These are phyloP conservation scores for Athalia cordata DNA, from an alignment of 2,888 invertebrate species.

Conservation along the genomic window DNA sequence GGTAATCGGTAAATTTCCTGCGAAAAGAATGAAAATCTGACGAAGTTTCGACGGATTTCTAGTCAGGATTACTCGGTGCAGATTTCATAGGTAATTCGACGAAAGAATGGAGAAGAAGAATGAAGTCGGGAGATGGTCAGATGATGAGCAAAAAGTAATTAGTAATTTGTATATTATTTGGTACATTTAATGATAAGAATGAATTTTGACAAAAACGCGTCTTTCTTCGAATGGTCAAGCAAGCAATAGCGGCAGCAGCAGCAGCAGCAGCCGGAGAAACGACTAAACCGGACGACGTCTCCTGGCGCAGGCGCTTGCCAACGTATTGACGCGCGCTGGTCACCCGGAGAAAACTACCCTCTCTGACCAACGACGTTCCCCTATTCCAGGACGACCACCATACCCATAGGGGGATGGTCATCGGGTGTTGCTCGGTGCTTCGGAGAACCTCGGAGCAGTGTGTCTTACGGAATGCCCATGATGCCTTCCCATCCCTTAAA, in stretches of 20 bases:
- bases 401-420: not conserved
- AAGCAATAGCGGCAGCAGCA: no score
- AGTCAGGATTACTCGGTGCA: no score
- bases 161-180: no score
- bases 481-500: slow-evolving; percentile 54
- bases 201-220: slow-evolving; percentile 30
- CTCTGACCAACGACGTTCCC: slow-evolving; percentile 62
- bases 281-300: slow-evolving; percentile 16
- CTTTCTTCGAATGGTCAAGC: slow-evolving; percentile 49
- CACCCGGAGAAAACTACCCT: slow-evolving; percentile 64
- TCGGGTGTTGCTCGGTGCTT: slow-evolving; percentile 53
- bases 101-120: not conserved
- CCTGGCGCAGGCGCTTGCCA: slow-evolving; percentile 67
- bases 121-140: not conserved
- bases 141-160: not conserved
- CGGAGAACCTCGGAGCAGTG: slow-evolving; percentile 49
- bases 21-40: no score
- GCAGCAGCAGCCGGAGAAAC: no score
- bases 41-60: no score
- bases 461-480: slow-evolving; percentile 71
- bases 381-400: slow-evolving; percentile 26
- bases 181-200: not conserved
- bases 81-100: no score
- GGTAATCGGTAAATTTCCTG: no score
- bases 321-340: slow-evolving; percentile 72